phyloP scores from a whole-genome alignment of 1,140 invertebrate species.

The Drosophila sproati region DNA sequence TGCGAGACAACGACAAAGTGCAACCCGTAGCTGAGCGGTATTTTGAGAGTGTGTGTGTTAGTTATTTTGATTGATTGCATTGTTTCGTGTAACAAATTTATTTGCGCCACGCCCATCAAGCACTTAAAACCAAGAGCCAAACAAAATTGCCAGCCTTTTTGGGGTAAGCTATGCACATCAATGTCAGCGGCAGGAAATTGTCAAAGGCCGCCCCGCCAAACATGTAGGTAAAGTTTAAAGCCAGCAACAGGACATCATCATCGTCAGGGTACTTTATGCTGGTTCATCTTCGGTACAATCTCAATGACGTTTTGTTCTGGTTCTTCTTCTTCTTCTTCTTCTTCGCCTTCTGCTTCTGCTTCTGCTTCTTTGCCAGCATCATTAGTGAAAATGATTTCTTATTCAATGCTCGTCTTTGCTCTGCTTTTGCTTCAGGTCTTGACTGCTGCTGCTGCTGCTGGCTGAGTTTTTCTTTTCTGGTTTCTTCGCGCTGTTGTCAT shows the following conservation, averaged over 20 bases:
- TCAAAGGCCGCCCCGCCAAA: constrained; percentile 22
- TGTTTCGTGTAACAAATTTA: constrained; percentile 69
- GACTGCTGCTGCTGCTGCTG: constrained; percentile 6
- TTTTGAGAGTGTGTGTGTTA: constrained; percentile 37
- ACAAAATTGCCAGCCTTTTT: background rate
- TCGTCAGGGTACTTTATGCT: background rate
- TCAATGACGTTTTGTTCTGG: constrained; percentile 40
- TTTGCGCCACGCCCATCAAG: constrained; percentile 47
- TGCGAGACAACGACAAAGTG: constrained; percentile 55
- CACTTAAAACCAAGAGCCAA: constrained; percentile 35
- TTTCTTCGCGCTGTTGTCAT: constrained; percentile 51
- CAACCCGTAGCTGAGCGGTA: constrained; percentile 29
- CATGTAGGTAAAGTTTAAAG: constrained; percentile 45
- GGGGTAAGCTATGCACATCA: constrained; percentile 35
- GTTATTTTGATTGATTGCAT: constrained; percentile 68
- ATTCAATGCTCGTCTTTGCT: constrained; percentile 48
- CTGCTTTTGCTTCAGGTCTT: constrained; percentile 27
- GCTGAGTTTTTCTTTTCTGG: constrained; percentile 36
- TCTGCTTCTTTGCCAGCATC: constrained; percentile 36
- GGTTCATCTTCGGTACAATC: constrained; percentile 29
- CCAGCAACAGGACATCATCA: constrained; percentile 18
- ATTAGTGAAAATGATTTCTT: constrained; percentile 69
- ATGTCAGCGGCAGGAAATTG: constrained; percentile 49
- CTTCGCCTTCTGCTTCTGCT: background rate
- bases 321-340: constrained; percentile 8